Base-by-base conservation (phyloP, 2,888 invertebrate species). In the Thereva unica region DNA sequence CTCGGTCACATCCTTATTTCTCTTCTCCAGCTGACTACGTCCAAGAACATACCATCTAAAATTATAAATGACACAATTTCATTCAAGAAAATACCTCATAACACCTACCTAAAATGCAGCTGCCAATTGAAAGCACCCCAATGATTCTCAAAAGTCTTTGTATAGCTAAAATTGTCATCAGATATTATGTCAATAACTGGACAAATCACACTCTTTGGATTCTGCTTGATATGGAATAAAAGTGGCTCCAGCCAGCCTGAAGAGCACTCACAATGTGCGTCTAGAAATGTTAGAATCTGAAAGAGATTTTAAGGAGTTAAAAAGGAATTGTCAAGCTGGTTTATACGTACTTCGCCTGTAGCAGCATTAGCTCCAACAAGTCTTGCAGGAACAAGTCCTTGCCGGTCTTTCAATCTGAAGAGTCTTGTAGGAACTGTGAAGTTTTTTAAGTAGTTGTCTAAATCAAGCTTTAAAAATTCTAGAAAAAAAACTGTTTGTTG, bases 61-160 rank as follows among this genome's bases (percentile, higher is more conserved):
- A 40, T 45, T 65, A 63, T 45, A 23, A 9, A 38, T 47, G 34
- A 23, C 10, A 40, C 40, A 4, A 9, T 41, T 23, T 52, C 23
- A 5, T 34, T 37, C 23, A 49, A 2, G 1, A 59, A 34, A 9
- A 5, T 7, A 5, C 3, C 4, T 5, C 9, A 9, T 9, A 44
- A 44, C 2, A 8, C 3, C 10, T 5, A 80, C 67, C 80, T 80
- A 75, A 91, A 99, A 77, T 97, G 97, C 10, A 99, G 83, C 72
- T 95, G 91, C 97, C 98, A 98, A 79, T 97, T 98, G 79, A 99
- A 97, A 0, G 95, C 97, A 4, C 98, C 99, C 92, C 96, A 96
- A 75, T 97, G 97, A 55, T 97, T 87, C 78, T 98, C 97, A 63
- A 78, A 78, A 68, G 93, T 93, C 75, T 95, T 92, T 3, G 91